Evolutionary conservation across 2,797 vertebrate genomes (phyloP), one percentile per base, ranked within the genome.

Genomic region (Melanotaenia parkinsoni): DNA sequence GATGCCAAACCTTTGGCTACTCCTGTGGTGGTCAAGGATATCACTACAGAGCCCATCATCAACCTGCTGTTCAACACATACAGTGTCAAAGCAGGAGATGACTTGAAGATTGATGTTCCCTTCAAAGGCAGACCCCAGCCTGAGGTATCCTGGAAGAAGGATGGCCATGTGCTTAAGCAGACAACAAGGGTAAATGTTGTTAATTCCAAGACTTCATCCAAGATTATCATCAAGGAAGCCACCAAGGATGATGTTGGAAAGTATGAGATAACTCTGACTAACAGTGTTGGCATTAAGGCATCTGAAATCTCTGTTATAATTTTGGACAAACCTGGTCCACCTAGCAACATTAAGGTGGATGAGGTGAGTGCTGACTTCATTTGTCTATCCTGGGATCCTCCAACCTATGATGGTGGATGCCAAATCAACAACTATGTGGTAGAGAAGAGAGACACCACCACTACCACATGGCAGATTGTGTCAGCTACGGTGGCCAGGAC

Each of bases 351-450:
- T 72, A 95, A 76, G 80, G 82, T 98, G 73, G 98, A 99, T 83
- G 97, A 99, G 81, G 93, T 99, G 80, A 99, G 98, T 47, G 96
- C 97, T 84, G 98, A 99, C 85, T 97, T 93, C 63, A 82, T 98
- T 80, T 95, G 91, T 80, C 89, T 99, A 68, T 98, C 97, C 83
- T 99, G 98, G 98, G 96, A 96, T 90, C 89, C 96, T 84, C 98
- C 98, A 87, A 92, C 88, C 61, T 98, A 99, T 86, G 95, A 96
- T 76, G 98, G 98, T 67, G 98, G 98, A 57, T 99, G 98, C 90
- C 97, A 99, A 83, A 99, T 99, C 85, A 98, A 97, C 88, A 99
- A 99, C 88, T 99, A 99, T 82, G 95, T 98, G 16, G 97, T 99
- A 79, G 96, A 99, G 86, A 99, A 99, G 88, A 96, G 96, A 94